phyloP scores from a whole-genome alignment of 2,113 vertebrate genomes.

The Riparia riparia region DNA sequence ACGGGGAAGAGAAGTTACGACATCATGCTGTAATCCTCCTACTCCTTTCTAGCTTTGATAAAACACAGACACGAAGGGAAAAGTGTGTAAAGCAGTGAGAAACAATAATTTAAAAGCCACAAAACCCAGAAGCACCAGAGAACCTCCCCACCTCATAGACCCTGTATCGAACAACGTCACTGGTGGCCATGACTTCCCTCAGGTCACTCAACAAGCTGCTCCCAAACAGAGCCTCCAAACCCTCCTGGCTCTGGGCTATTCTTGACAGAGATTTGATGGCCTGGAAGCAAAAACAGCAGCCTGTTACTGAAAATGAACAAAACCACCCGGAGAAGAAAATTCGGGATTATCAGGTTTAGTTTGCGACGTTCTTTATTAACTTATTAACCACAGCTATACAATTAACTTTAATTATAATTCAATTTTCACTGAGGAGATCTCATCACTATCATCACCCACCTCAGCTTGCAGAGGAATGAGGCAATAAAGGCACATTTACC shows the following conservation, averaged over 20 bases:
- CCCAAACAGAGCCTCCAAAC: conserved; percentile 88
- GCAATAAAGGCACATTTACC: conserved; percentile 67
- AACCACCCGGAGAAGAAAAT: not conserved
- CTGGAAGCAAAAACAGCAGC: conserved; percentile 62
- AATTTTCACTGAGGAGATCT: not conserved
- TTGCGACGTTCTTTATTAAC: not conserved
- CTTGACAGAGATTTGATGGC: conserved; percentile 87
- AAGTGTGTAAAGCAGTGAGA: not conserved
- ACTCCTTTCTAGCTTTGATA: not conserved
- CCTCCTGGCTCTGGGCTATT: conserved; percentile 82
- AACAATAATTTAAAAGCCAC: accelerated
- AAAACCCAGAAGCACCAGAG: not conserved
- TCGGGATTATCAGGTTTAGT: accelerated
- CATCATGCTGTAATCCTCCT: not conserved
- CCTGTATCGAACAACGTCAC: conserved; percentile 89
- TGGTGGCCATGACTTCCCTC: conserved; percentile 88
- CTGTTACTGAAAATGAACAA: not conserved
- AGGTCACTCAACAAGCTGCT: conserved; percentile 84
- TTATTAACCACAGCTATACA: accelerated
- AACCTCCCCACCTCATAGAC: conserved; percentile 87
- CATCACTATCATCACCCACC: not conserved
- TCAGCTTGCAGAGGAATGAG: not conserved
- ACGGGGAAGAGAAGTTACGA: not conserved
- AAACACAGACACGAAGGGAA: accelerated
- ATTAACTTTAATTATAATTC: not conserved